phyloP scores from a whole-genome alignment of 23 tunicate species.

The Ascidia mentula region DNA sequence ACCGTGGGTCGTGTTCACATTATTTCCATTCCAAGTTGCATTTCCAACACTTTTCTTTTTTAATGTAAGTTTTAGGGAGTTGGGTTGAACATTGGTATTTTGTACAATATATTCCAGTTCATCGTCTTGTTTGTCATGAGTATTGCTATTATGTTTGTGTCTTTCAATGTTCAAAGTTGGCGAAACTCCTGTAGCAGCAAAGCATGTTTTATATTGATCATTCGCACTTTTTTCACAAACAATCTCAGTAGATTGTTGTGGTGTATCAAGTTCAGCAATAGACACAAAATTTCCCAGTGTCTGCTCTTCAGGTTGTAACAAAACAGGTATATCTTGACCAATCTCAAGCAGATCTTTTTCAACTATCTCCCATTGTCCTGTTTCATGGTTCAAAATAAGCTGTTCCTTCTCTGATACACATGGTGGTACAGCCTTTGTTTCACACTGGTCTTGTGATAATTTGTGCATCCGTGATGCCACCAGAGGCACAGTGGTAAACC shows the following conservation, averaged over 20 bases:
- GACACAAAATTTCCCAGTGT: not conserved
- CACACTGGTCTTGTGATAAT: not conserved
- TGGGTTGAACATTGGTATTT: constrained; percentile 20
- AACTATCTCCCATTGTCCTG: constrained; percentile 54
- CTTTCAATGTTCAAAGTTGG: not conserved
- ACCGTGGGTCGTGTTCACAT: not conserved
- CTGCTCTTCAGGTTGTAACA: constrained; percentile 10
- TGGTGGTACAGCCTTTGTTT: not conserved
- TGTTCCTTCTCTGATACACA: constrained; percentile 18
- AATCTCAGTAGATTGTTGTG: not conserved
- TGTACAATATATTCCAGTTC: constrained; percentile 34
- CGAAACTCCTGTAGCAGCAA: not conserved
- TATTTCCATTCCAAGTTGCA: not conserved
- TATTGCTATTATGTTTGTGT: not conserved
- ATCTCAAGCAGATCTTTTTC: not conserved
- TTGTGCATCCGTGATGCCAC: not conserved
- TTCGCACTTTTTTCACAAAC: not conserved
- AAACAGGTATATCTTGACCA: not conserved
- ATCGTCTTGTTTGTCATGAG: not conserved
- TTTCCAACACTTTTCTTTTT: constrained; percentile 17
- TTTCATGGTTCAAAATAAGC: constrained; percentile 44
- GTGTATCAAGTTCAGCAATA: not conserved
- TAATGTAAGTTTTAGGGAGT: constrained; percentile 37
- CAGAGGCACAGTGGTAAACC: constrained; percentile 10
- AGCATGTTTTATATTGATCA: not conserved